A percentile compares a stretch with the other conserved stretches of the same genome.
Evolutionary conservation across 2,797 vertebrate genomes (phyloP).

Genomic region (Etheostoma nigrum): DNA sequence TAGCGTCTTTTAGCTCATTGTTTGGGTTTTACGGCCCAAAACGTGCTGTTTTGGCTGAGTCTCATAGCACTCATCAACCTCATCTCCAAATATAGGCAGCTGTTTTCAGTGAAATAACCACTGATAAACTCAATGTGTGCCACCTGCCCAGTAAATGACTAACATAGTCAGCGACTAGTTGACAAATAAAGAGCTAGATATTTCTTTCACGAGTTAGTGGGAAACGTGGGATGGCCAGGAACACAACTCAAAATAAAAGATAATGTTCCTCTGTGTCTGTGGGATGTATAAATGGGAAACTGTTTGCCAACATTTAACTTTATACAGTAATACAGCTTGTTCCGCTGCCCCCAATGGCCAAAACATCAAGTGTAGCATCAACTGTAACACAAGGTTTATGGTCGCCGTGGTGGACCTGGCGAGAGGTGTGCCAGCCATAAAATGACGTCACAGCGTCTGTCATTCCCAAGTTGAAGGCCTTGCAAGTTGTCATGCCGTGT

Average conservation of each 20-base stretch:
- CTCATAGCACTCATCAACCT: no score
- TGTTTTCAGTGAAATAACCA: no score
- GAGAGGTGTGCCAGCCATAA: no score
- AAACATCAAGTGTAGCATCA: neutral
- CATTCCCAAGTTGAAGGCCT: no score
- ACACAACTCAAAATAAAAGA: neutral
- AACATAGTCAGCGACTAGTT: no score
- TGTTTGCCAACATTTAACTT: no score
- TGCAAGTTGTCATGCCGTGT: no score
- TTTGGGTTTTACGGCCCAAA: neutral
- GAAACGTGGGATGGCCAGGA: neutral
- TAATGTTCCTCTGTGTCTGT: neutral
- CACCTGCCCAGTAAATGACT: neutral
- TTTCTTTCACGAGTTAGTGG: neutral
- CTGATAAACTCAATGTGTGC: neutral
- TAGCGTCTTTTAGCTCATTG: neutral
- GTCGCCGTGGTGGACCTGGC: no score
- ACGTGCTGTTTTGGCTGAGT: no score
- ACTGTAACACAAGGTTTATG: neutral
- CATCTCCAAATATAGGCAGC: no score
- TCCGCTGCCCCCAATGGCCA: neutral
- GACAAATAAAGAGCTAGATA: neutral
- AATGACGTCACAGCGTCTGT: no score
- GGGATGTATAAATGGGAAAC: neutral
- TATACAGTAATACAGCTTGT: neutral